Conservation (phyloP, 92 coral and sea anemone species). For the Nematostella vectensis region DNA sequence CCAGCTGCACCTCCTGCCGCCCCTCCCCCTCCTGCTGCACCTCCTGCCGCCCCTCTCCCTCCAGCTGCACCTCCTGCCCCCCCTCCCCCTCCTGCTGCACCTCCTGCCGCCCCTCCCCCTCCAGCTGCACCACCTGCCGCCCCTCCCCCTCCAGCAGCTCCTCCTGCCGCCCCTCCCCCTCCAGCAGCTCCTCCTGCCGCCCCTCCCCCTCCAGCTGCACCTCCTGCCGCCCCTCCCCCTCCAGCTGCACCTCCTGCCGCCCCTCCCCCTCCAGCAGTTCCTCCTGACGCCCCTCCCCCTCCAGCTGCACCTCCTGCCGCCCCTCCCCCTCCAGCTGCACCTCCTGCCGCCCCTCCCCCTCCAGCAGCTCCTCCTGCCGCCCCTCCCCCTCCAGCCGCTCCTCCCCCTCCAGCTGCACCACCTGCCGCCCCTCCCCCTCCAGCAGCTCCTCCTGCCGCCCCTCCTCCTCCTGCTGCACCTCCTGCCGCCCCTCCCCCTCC, state of each 20-base stretch:
- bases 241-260: constrained; percentile 42
- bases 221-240: constrained; percentile 33
- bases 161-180: constrained; percentile 13
- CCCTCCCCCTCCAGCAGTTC: constrained; percentile 34
- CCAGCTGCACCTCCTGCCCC: constrained; percentile 20
- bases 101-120: constrained; percentile 14
- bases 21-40: constrained; percentile 9
- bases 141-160: constrained; percentile 21
- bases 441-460: constrained; percentile 22
- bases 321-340: constrained; percentile 15
- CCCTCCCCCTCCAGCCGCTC: constrained; percentile 25
- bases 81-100: constrained; percentile 5
- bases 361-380: constrained; percentile 28
- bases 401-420: constrained; percentile 37
- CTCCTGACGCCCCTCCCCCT: constrained; percentile 31
- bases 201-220: constrained; percentile 14
- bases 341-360: constrained; percentile 30
- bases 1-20: constrained; percentile 11
- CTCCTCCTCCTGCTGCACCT: constrained; percentile 15
- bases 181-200: constrained; percentile 21
- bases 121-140: constrained; percentile 18
- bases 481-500: constrained; percentile 15
- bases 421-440: constrained; percentile 15
- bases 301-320: constrained; percentile 37
- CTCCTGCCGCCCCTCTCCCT: constrained; percentile 9